These are phyloP conservation scores for Cydia amplana DNA, from an alignment of 1,140 invertebrate genomes.

Conservation along the genomic window DNA sequence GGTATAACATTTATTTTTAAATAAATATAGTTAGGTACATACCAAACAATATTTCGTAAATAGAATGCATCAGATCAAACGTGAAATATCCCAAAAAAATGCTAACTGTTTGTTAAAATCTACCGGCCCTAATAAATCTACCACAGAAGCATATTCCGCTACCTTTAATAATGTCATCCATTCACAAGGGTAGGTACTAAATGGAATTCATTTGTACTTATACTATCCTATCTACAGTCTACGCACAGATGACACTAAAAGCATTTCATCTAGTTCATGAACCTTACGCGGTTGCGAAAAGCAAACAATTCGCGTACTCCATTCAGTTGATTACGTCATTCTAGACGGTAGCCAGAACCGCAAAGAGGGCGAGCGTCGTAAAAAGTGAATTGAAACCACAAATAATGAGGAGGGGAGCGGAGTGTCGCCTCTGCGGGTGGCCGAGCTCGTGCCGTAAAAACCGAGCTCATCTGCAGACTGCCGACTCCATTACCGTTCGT, in stretches of 20 bases:
- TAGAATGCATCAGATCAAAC: too few relatives aligned
- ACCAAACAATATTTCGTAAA: too few relatives aligned
- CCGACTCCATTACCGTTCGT: slow-evolving; percentile 63
- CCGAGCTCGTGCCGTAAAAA: slow-evolving; percentile 74
- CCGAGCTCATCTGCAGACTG: slow-evolving; percentile 64
- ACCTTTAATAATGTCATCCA: slow-evolving; percentile 1
- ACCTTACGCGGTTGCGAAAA: slow-evolving; percentile 17
- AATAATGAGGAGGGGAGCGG: slow-evolving; percentile 64
- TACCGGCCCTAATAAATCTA: neutral
- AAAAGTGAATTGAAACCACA: slow-evolving; percentile 78
- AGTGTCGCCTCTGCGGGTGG: slow-evolving; percentile 70
- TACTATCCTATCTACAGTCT: neutral
- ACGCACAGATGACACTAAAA: neutral
- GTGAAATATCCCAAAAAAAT: neutral
- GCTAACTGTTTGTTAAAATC: neutral
- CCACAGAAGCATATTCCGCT: neutral
- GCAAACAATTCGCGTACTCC: slow-evolving; percentile 15
- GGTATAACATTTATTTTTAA: too few relatives aligned
- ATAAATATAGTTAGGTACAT: too few relatives aligned
- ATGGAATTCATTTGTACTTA: slow-evolving; percentile 6
- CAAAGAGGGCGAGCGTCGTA: slow-evolving; percentile 65
- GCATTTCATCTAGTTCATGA: neutral
- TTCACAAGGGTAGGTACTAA: slow-evolving; percentile 9
- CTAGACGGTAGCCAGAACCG: slow-evolving; percentile 45
- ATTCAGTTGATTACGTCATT: slow-evolving; percentile 52